phyloP scores from a whole-genome alignment of 2,888 invertebrate species.

The Acleris holmiana region DNA sequence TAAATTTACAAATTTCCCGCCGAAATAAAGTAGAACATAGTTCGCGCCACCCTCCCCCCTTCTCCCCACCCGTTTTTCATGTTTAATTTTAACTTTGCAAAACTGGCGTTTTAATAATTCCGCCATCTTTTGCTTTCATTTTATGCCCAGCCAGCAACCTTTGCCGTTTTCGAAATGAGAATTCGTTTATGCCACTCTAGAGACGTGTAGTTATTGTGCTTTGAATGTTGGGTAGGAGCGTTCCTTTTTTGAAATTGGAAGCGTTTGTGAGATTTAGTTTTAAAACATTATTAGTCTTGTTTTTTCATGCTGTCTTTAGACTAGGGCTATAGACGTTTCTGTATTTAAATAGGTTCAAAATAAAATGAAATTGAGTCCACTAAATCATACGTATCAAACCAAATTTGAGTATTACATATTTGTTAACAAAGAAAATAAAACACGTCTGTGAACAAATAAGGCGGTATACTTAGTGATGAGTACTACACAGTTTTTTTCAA shows the following conservation, averaged over 20 bases:
- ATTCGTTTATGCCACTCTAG: constrained; percentile 69
- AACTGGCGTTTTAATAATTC: constrained; percentile 82
- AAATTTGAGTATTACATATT: too few relatives aligned
- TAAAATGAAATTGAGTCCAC: too few relatives aligned
- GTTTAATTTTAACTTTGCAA: constrained; percentile 84
- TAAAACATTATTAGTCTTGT: too few relatives aligned
- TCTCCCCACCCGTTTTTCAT: constrained; percentile 74
- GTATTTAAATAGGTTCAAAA: too few relatives aligned
- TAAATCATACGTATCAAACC: too few relatives aligned
- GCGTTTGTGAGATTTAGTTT: constrained; percentile 6
- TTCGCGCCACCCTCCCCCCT: constrained; percentile 49
- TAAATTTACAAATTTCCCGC: constrained; percentile 82
- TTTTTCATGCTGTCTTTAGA: too few relatives aligned
- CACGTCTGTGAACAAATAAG: too few relatives aligned
- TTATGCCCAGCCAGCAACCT: constrained; percentile 69
- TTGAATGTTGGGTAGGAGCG: constrained; percentile 65
- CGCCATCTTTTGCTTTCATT: constrained; percentile 74
- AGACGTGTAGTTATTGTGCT: constrained; percentile 67
- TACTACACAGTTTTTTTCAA: too few relatives aligned
- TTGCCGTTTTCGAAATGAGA: constrained; percentile 69
- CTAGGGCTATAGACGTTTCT: too few relatives aligned
- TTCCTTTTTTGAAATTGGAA: constrained; percentile 38
- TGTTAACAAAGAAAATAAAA: too few relatives aligned
- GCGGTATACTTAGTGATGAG: too few relatives aligned
- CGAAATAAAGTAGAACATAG: constrained; percentile 80